Conservation (phyloP, 2,797 vertebrate genomes). For the Helostoma temminkii region DNA sequence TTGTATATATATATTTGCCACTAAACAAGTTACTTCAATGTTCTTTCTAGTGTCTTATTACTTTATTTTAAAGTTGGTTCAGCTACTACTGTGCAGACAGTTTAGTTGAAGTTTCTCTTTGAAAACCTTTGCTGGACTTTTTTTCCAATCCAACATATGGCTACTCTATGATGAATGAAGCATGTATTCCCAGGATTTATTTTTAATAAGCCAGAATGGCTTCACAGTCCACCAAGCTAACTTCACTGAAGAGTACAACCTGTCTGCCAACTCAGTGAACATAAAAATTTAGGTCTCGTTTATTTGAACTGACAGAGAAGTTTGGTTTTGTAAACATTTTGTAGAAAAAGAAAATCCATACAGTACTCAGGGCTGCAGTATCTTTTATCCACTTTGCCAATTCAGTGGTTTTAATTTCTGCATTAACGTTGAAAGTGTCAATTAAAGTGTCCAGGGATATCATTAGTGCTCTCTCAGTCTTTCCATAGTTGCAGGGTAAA, state of each 20-base stretch:
- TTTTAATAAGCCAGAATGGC: constrained; percentile 30
- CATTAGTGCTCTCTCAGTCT: constrained; percentile 62
- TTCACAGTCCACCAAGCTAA: constrained; percentile 6
- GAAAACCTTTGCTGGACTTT: not conserved
- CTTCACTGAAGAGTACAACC: constrained; percentile 6
- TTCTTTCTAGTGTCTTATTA: constrained; percentile 2
- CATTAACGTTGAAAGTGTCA: constrained; percentile 67
- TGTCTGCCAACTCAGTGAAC: constrained; percentile 33
- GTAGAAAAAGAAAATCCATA: constrained; percentile 14
- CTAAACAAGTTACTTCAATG: constrained; percentile 8
- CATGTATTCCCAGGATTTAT: constrained; percentile 9
- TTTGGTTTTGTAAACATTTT: constrained; percentile 26
- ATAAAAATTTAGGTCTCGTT: constrained; percentile 35
- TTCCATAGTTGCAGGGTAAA: constrained; percentile 58
- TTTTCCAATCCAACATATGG: constrained; percentile 7
- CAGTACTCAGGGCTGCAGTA: constrained; percentile 17
- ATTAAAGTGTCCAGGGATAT: constrained; percentile 65
- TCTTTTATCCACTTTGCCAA: constrained; percentile 60
- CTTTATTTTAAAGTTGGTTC: constrained; percentile 8
- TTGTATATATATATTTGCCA: not conserved
- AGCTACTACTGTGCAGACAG: not conserved
- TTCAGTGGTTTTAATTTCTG: constrained; percentile 69
- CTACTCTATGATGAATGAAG: constrained; percentile 19
- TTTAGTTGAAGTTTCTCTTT: constrained; percentile 6
- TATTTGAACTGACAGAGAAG: constrained; percentile 33